phyloP scores from a whole-genome alignment of 2,113 vertebrate species.

The Stercorarius parasiticus region DNA sequence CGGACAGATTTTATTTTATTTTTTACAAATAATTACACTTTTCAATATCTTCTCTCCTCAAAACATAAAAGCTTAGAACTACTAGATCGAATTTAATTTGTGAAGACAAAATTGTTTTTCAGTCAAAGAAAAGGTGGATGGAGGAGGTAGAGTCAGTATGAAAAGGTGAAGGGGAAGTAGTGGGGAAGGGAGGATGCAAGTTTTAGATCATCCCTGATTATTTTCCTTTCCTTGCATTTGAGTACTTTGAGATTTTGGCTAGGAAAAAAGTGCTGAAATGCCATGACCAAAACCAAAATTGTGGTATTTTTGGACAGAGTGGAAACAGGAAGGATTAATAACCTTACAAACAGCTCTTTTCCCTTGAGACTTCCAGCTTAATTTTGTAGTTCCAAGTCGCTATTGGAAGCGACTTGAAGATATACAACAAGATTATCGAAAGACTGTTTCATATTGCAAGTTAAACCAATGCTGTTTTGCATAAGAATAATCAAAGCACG shows the following conservation, averaged over 20 bases:
- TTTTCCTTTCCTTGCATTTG: neutral
- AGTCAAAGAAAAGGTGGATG: neutral
- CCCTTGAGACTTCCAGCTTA: neutral
- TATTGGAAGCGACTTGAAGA: neutral
- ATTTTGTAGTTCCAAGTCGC: neutral
- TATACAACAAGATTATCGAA: neutral
- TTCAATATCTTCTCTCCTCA: neutral
- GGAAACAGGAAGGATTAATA: slow-evolving; percentile 46
- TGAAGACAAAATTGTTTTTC: neutral
- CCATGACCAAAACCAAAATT: neutral
- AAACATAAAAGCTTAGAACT: neutral
- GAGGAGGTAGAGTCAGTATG: neutral
- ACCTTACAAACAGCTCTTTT: neutral
- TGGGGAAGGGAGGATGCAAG: neutral
- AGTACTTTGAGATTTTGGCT: slow-evolving; percentile 6
- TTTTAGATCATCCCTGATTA: neutral
- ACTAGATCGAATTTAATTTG: neutral
- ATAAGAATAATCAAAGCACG: neutral
- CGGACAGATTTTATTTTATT: neutral
- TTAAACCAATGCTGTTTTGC: neutral
- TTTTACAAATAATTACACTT: neutral
- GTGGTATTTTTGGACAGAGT: slow-evolving; percentile 20
- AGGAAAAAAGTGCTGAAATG: slow-evolving; percentile 19
- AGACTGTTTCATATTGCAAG: neutral
- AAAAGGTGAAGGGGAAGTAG: neutral